Conservation (phyloP, 2,888 invertebrate species). For the Machimus rusticus region DNA sequence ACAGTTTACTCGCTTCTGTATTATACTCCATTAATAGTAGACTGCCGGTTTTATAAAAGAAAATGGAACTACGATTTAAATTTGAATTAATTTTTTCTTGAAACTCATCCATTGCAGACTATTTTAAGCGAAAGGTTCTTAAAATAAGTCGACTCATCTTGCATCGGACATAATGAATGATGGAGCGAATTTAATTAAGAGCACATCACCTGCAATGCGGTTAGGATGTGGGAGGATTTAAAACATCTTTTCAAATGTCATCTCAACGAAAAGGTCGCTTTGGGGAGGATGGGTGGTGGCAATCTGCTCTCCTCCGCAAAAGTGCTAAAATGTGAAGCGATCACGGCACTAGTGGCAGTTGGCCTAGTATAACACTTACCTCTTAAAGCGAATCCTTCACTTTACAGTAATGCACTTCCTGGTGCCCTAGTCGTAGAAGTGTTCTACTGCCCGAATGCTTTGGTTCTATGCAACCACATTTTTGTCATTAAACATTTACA, state of each 20-base stretch:
- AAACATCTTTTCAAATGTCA: not conserved
- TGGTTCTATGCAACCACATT: conserved; percentile 29
- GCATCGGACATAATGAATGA: not conserved
- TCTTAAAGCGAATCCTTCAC: conserved; percentile 32
- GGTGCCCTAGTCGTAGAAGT: conserved; percentile 28
- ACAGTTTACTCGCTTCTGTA: not conserved
- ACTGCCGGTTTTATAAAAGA: not conserved
- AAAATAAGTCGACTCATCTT: not conserved
- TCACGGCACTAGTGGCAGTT: not conserved
- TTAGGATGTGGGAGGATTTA: not conserved
- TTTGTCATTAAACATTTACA: conserved; percentile 36
- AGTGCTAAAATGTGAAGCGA: not conserved
- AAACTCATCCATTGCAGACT: not conserved
- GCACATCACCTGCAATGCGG: not conserved
- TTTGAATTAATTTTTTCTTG: not conserved
- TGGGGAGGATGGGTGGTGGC: not conserved
- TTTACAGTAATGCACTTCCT: conserved; percentile 32
- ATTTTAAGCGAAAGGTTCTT: not conserved
- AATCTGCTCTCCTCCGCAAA: not conserved
- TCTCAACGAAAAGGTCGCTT: not conserved
- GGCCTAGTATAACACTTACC: conserved; percentile 35
- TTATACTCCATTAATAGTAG: not conserved
- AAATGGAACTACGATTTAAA: not conserved
- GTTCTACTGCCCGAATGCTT: conserved; percentile 38
- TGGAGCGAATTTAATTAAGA: not conserved